Evolutionary conservation across 2,113 vertebrate species (phyloP).

Genomic region (Galemys pyrenaicus): DNA sequence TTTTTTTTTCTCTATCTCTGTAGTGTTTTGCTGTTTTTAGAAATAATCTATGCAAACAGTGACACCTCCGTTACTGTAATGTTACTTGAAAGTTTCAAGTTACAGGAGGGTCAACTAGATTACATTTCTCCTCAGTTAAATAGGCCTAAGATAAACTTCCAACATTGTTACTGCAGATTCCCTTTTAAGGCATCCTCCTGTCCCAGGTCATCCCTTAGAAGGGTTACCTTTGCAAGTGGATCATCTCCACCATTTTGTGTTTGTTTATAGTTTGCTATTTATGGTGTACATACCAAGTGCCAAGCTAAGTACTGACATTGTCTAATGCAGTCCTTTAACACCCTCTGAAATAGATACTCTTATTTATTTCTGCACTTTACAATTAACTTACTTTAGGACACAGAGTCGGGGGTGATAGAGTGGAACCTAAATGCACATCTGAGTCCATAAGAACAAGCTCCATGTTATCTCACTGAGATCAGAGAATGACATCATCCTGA

Average conservation of each 20-base stretch:
- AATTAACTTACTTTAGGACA: conserved; percentile 15
- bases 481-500: not conserved
- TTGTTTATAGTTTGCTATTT: conserved; percentile 32
- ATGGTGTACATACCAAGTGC: not conserved
- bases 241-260: conserved; percentile 27
- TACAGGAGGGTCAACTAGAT: not conserved
- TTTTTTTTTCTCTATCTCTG: not conserved
- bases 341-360: not conserved
- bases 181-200: not conserved
- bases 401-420: not conserved
- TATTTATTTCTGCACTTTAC: not conserved
- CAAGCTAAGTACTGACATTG: not conserved
- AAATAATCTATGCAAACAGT: not conserved
- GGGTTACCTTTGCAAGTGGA: not conserved
- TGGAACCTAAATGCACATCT: not conserved
- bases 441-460: not conserved
- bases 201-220: conserved; percentile 26
- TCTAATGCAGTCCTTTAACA: not conserved
- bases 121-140: not conserved
- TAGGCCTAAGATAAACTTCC: not conserved
- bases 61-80: not conserved
- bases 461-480: not conserved
- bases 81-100: conserved; percentile 41
- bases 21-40: not conserved
- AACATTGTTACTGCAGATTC: not conserved